Conservation (phyloP, 2,797 vertebrate species). For the Myotis myotis region DNA sequence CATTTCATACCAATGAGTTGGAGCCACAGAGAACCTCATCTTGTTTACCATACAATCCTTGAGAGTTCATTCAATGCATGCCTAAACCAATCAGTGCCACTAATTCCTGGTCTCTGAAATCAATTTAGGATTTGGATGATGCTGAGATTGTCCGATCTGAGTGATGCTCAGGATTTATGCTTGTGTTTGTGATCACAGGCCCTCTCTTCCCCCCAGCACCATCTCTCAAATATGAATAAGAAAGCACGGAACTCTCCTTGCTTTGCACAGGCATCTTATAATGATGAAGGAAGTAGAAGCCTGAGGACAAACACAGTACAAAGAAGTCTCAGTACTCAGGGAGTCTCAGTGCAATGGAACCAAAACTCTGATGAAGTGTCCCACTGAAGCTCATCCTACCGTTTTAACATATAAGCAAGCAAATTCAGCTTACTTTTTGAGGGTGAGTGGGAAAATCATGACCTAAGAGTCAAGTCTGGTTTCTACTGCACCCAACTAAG, state of each 20-base stretch:
- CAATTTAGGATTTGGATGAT: background rate
- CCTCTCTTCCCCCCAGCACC: background rate
- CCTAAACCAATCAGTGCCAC: background rate
- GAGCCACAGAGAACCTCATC: background rate
- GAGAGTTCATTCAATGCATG: background rate
- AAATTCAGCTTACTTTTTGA: background rate
- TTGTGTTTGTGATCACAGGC: background rate
- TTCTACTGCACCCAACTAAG: background rate
- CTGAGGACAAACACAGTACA: background rate
- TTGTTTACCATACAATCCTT: background rate
- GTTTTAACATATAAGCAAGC: constrained; percentile 18
- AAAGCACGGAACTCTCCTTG: background rate
- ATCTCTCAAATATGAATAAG: background rate
- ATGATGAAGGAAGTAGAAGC: background rate
- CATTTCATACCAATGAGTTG: background rate
- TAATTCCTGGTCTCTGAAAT: background rate
- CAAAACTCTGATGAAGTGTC: background rate
- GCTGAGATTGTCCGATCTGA: background rate
- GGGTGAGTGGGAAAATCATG: background rate
- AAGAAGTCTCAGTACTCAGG: background rate
- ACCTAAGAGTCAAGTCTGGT: background rate
- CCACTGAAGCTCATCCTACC: background rate
- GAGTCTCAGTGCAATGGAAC: background rate
- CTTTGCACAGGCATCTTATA: background rate
- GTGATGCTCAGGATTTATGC: background rate